phyloP scores from a whole-genome alignment of 2,113 vertebrate species.

The Apteryx owenii region DNA sequence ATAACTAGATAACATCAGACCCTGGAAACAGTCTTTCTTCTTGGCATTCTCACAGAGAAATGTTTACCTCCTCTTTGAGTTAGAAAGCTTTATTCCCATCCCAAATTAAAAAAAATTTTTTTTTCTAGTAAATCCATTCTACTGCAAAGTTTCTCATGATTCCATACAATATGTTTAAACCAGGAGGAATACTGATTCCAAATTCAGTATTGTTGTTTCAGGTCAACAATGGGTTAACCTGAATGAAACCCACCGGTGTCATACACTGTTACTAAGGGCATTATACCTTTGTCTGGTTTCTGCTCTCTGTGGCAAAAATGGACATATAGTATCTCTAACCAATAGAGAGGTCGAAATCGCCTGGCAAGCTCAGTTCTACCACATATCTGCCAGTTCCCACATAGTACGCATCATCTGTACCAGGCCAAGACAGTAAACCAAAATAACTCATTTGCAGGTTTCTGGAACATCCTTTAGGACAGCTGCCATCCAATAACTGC shows the following conservation, averaged over 20 bases:
- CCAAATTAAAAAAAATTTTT: neutral
- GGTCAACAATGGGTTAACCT: neutral
- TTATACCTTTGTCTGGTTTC: neutral
- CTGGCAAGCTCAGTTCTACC: neutral
- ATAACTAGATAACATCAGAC: neutral
- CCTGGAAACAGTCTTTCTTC: neutral
- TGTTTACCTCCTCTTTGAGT: neutral
- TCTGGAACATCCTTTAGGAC: slow-evolving; percentile 32
- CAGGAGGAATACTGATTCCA: neutral
- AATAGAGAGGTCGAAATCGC: neutral
- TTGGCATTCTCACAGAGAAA: neutral
- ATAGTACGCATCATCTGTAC: slow-evolving; percentile 1
- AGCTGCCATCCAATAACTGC: slow-evolving; percentile 37
- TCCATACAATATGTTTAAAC: neutral
- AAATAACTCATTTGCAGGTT: slow-evolving; percentile 34
- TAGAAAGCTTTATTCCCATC: neutral
- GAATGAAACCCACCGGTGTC: neutral
- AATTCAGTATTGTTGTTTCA: neutral
- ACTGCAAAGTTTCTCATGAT: neutral
- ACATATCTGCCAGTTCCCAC: slow-evolving; percentile 36
- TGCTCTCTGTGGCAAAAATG: neutral
- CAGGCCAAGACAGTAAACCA: slow-evolving; percentile 32
- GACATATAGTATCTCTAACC: neutral
- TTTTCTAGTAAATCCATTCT: neutral
- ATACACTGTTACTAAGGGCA: neutral